Conservation (phyloP, 2,113 vertebrate species). For the Hypanus sabinus region DNA sequence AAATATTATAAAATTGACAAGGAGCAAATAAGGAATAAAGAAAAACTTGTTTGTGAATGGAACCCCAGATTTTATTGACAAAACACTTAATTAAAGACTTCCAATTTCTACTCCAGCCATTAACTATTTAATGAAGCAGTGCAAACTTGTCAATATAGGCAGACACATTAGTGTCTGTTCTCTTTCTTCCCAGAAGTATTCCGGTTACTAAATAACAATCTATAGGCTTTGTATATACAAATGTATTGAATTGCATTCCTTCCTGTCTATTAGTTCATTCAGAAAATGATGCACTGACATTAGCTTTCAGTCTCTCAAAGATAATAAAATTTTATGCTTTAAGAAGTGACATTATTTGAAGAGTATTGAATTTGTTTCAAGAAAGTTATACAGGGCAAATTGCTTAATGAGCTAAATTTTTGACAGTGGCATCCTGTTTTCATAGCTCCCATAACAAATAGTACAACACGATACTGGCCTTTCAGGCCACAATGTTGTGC, state of each 20-base stretch:
- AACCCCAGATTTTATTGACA: neutral
- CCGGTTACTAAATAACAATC: neutral
- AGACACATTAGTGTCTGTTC: slow-evolving; percentile 28
- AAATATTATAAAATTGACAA: slow-evolving; percentile 8
- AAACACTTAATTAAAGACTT: neutral
- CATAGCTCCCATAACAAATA: neutral
- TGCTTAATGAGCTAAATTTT: slow-evolving; percentile 16
- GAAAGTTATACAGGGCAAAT: neutral
- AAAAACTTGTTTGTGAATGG: neutral
- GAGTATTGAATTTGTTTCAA: slow-evolving; percentile 13
- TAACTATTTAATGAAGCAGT: slow-evolving; percentile 31
- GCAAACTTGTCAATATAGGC: neutral
- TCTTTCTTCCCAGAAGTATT: neutral
- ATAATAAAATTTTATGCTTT: neutral
- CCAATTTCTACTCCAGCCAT: slow-evolving; percentile 1
- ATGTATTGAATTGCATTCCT: neutral
- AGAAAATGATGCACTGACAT: slow-evolving; percentile 13
- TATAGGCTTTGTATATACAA: neutral
- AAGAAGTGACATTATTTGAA: neutral
- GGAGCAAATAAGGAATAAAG: neutral
- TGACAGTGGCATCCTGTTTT: slow-evolving; percentile 17
- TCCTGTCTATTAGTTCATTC: neutral
- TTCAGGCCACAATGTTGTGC: too few species aligned
- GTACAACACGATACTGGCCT: too few species aligned
- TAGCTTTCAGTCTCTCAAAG: neutral